These are phyloP conservation scores for Clarias batrachus DNA, from an alignment of 2,113 vertebrate species.

Conservation along the genomic window DNA sequence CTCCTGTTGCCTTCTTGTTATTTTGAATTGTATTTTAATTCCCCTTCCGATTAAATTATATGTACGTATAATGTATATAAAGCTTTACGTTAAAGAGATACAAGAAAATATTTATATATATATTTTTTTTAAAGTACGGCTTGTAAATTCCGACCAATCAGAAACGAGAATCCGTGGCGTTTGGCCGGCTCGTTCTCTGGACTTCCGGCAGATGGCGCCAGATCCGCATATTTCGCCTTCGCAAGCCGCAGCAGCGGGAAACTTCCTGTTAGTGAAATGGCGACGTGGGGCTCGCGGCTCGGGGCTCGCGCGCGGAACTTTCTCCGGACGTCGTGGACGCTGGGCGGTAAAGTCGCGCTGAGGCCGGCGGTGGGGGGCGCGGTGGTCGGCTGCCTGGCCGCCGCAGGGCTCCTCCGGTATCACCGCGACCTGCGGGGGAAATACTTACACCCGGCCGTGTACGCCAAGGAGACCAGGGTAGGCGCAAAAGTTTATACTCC, in stretches of 20 bases:
- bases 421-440: conserved; percentile 9
- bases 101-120: no score
- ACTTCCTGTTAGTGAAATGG: conserved; percentile 49
- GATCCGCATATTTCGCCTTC: neutral
- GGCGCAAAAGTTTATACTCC: neutral
- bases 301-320: conserved; percentile 31
- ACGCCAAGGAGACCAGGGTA: conserved; percentile 49
- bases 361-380: conserved; percentile 22
- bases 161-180: neutral
- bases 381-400: conserved; percentile 36
- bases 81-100: no score
- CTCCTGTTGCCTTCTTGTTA: no score
- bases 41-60: no score
- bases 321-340: conserved; percentile 16
- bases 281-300: conserved; percentile 47
- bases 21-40: no score
- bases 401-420: conserved; percentile 30
- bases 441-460: conserved; percentile 37
- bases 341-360: neutral
- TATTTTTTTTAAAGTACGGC: no score
- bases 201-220: conserved; percentile 26
- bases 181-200: neutral
- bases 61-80: no score
- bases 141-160: neutral
- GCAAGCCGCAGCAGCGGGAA: neutral